phyloP scores from a whole-genome alignment of 1,140 invertebrate genomes.

The Notospermus geniculatus region DNA sequence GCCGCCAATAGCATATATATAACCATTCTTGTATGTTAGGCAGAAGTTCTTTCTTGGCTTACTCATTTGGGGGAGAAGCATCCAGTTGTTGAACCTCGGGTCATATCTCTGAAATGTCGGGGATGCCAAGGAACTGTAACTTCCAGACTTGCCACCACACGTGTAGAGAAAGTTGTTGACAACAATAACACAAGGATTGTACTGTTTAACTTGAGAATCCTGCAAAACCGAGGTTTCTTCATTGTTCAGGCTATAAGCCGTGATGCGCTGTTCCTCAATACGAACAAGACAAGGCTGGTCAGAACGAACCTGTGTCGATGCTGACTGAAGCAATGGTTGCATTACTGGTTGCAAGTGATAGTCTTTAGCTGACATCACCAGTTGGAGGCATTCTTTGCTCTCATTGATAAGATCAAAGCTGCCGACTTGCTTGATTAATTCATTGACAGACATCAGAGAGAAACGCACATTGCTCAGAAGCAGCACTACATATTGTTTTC shows the following conservation, averaged over 20 bases:
- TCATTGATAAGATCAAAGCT: constrained; percentile 38
- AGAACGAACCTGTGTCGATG: constrained; percentile 46
- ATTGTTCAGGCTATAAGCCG: constrained; percentile 42
- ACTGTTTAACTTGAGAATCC: constrained; percentile 44
- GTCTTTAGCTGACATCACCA: constrained; percentile 52
- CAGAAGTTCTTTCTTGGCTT: constrained; percentile 54
- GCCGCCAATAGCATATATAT: constrained; percentile 49
- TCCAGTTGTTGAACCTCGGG: constrained; percentile 52
- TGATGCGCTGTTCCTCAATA: constrained; percentile 47
- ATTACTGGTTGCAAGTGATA: constrained; percentile 53
- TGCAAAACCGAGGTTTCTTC: constrained; percentile 40
- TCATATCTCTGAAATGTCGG: constrained; percentile 53
- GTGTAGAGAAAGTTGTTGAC: constrained; percentile 55
- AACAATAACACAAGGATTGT: constrained; percentile 51
- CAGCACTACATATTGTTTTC: constrained; percentile 34
- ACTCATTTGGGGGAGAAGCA: constrained; percentile 51
- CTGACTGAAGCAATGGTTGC: constrained; percentile 45
- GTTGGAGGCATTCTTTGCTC: constrained; percentile 39
- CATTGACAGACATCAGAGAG: constrained; percentile 47
- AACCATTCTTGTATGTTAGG: constrained; percentile 35
- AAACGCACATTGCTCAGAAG: constrained; percentile 47
- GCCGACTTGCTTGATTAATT: constrained; percentile 51
- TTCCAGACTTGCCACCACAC: constrained; percentile 45
- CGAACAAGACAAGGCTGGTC: constrained; percentile 42
- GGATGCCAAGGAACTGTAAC: constrained; percentile 51